phyloP scores from a whole-genome alignment of 2,888 invertebrate genomes.

The Lasioglossum villosulum region DNA sequence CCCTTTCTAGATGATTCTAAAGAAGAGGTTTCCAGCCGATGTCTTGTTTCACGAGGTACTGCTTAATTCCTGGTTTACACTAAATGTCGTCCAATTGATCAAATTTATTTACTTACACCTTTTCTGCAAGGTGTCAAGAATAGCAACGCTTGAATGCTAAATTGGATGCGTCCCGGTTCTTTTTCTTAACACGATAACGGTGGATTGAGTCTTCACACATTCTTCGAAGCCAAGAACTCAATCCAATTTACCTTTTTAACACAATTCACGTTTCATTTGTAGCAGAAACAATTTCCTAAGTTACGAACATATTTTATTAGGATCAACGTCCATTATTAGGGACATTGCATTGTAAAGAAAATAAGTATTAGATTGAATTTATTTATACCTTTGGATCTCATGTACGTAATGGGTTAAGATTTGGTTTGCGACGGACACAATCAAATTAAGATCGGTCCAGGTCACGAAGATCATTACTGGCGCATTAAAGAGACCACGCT shows the following conservation, averaged over 20 bases:
- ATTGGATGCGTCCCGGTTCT: not conserved
- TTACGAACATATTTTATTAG: too few relatives aligned
- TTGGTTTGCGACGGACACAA: not conserved
- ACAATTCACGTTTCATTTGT: not conserved
- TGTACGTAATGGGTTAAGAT: not conserved
- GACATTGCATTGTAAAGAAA: not conserved
- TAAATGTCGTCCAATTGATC: not conserved
- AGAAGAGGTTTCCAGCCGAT: not conserved
- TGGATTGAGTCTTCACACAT: not conserved
- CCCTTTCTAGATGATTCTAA: not conserved
- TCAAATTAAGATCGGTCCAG: not conserved
- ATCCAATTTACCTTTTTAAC: not conserved
- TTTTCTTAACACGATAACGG: not conserved
- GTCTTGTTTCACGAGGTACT: not conserved
- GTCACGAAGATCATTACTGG: slow-evolving; percentile 48
- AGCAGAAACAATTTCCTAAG: not conserved
- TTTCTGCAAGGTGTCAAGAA: not conserved
- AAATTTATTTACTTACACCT: not conserved
- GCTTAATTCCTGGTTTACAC: not conserved
- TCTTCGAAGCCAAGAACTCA: slow-evolving; percentile 1
- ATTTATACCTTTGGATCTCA: not conserved
- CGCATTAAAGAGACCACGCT: slow-evolving; percentile 60
- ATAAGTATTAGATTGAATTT: not conserved
- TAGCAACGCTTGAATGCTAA: not conserved
- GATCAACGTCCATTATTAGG: not conserved